A percentile compares a stretch with the other conserved stretches of the same genome.
Evolutionary conservation across 2,797 vertebrate species (phyloP).

Genomic region (Echiichthys vipera): DNA sequence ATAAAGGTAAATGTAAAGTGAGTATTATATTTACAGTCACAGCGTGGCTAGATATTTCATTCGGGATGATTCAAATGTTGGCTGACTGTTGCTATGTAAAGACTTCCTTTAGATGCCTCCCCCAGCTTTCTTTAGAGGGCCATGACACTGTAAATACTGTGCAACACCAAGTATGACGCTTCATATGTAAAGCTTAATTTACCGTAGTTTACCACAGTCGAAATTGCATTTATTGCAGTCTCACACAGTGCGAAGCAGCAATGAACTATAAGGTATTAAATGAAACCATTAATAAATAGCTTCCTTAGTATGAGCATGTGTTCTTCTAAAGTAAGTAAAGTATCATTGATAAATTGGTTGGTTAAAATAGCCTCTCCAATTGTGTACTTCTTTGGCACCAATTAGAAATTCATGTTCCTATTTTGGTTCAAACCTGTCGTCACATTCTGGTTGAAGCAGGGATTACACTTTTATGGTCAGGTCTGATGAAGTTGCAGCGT

Average conservation of each 20-base stretch:
- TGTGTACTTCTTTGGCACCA: conserved; percentile 11
- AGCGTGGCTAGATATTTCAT: conserved; percentile 9
- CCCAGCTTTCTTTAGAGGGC: neutral
- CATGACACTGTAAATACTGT: neutral
- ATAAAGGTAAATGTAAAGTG: neutral
- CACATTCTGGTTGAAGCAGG: conserved; percentile 13
- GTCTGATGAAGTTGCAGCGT: conserved; percentile 28
- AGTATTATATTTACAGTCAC: neutral
- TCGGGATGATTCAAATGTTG: conserved; percentile 36
- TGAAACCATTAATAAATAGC: neutral
- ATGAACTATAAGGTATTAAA: neutral
- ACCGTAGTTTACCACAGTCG: neutral
- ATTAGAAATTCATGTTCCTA: conserved; percentile 41
- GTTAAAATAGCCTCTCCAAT: too few relatives aligned
- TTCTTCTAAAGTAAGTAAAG: neutral
- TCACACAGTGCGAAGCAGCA: neutral
- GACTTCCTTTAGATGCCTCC: conserved; percentile 4
- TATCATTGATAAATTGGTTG: too few relatives aligned
- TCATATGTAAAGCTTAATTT: neutral
- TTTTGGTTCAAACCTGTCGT: conserved; percentile 19
- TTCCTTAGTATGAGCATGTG: neutral
- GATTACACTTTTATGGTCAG: conserved; percentile 28
- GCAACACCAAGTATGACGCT: neutral
- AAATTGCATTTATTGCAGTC: neutral
- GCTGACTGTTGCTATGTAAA: neutral